Conservation (phyloP, 2,797 vertebrate species). For the Enteromius trimaculatus region DNA sequence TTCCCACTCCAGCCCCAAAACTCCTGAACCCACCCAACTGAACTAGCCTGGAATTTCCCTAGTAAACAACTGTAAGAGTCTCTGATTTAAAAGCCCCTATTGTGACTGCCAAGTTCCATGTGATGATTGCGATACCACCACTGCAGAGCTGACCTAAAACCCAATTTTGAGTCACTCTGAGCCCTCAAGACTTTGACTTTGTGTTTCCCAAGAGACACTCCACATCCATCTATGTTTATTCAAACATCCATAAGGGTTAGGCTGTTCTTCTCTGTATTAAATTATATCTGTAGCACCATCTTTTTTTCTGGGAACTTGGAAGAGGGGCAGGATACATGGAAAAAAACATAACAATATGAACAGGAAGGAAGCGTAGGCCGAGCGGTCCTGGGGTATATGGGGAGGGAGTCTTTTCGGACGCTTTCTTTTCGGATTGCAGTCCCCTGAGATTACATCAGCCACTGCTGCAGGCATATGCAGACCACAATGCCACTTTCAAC, state of each 20-base stretch:
- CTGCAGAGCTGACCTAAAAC: conserved; percentile 9
- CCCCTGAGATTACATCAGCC: conserved; percentile 5
- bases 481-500: not conserved
- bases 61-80: conserved; percentile 24
- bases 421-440: conserved; percentile 4
- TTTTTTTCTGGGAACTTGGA: not conserved
- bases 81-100: conserved; percentile 39
- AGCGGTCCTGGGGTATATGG: not conserved
- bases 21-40: conserved; percentile 6
- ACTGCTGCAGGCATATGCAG: not conserved
- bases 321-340: conserved; percentile 38
- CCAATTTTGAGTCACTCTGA: not conserved
- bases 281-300: conserved; percentile 22
- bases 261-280: conserved; percentile 1
- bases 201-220: conserved; percentile 16
- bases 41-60: conserved; percentile 43
- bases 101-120: conserved; percentile 35
- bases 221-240: conserved; percentile 9
- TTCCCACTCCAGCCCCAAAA: conserved; percentile 7
- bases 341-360: conserved; percentile 45
- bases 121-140: not conserved
- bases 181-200: not conserved
- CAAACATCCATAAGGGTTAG: conserved; percentile 1
- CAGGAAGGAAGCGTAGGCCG: conserved; percentile 42
- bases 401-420: not conserved